Percentiles rank a stretch among this genome's conserved stretches.
Evolutionary conservation across 2,888 invertebrate species (phyloP).

Genomic region (Noctua janthina): DNA sequence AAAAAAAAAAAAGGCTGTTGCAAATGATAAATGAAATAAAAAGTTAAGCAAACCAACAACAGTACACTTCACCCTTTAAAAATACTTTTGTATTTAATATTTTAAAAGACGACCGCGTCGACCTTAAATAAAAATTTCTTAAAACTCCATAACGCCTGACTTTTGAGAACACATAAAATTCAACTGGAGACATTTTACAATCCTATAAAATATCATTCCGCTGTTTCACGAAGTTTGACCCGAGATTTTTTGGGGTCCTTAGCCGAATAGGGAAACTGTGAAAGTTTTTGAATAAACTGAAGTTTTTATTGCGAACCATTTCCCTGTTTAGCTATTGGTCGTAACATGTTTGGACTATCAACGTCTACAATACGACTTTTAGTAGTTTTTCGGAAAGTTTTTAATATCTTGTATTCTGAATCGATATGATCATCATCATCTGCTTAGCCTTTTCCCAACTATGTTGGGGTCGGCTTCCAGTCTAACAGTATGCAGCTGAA

Average conservation of each 20-base stretch:
- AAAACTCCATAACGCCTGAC: constrained; percentile 45
- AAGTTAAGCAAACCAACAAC: background rate
- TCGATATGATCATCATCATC: background rate
- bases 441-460: too few species aligned
- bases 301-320: constrained; percentile 35
- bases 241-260: constrained; percentile 28
- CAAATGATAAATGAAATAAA: background rate
- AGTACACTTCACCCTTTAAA: constrained; percentile 10
- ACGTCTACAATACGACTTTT: background rate
- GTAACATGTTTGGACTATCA: constrained; percentile 17
- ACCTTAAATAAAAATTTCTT: constrained; percentile 36
- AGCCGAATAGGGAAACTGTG: constrained; percentile 17
- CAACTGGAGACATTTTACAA: constrained; percentile 59
- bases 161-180: constrained; percentile 65
- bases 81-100: constrained; percentile 29
- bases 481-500: too few species aligned
- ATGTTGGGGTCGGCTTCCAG: too few species aligned
- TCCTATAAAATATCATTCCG: constrained; percentile 58
- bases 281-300: constrained; percentile 44
- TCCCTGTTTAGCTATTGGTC: constrained; percentile 17
- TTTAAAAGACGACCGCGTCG: constrained; percentile 15
- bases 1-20: too few species aligned
- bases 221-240: constrained; percentile 36
- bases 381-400: background rate
- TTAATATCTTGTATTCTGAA: background rate